A percentile compares a stretch with the other conserved stretches of the same genome.
Evolutionary conservation across 2,113 vertebrate genomes (phyloP).

Genomic region (Cavia porcellus): DNA sequence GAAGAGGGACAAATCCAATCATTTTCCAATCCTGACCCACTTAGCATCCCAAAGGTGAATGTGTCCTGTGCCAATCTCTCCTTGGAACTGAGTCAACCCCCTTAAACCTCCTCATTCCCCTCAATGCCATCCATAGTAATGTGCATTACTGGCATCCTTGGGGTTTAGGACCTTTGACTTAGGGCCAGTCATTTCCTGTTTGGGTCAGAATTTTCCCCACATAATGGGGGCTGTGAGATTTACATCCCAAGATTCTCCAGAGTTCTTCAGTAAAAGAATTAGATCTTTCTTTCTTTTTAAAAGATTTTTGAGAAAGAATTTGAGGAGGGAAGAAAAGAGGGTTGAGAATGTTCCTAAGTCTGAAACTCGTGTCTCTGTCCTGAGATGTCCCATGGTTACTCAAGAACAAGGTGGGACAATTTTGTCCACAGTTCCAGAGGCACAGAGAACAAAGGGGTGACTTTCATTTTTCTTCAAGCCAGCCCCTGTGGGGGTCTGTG

Average conservation of each 20-base stretch:
- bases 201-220: conserved; percentile 18
- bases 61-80: conserved; percentile 40
- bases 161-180: conserved; percentile 44
- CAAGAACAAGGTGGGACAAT: conserved; percentile 44
- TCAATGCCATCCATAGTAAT: background rate
- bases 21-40: conserved; percentile 51
- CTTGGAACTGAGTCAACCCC: conserved; percentile 18
- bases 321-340: conserved; percentile 33
- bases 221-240: background rate
- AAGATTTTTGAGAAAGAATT: conserved; percentile 15
- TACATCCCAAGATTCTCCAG: background rate
- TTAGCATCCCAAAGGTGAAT: conserved; percentile 52
- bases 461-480: conserved; percentile 65
- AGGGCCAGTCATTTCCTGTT: conserved; percentile 41
- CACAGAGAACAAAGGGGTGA: conserved; percentile 64
- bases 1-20: conserved; percentile 54
- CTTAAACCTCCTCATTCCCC: background rate
- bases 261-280: conserved; percentile 51
- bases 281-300: background rate
- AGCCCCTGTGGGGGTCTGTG: conserved; percentile 63
- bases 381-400: conserved; percentile 56
- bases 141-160: background rate
- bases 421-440: conserved; percentile 35
- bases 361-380: conserved; percentile 58
- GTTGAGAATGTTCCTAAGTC: conserved; percentile 48